Evolutionary conservation across 2,797 vertebrate genomes (phyloP), one percentile per base, ranked within the genome.

Genomic region (Trichosurus vulpecula): DNA sequence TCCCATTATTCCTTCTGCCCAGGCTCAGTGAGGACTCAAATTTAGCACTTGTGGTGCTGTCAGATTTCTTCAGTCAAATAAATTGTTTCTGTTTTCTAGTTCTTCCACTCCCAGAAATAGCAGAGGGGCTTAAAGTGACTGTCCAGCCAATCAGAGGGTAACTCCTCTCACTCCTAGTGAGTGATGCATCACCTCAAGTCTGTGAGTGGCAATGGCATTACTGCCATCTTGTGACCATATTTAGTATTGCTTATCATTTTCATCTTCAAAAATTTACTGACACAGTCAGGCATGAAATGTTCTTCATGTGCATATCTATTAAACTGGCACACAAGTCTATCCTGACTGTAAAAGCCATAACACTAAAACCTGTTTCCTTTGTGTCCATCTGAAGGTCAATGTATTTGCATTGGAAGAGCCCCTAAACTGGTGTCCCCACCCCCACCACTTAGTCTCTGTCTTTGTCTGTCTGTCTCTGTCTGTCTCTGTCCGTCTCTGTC

Each of bases 1-100:
- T 55, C 52, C 51, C 52, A 29, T 56, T 56, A 30, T 53, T 90
- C 12, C 30, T 31, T 35, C 52, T 52, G 91, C 10, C 52, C 25
- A 54, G 55, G 90, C 11, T 95, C 90, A 81, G 11, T 29, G 54
- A 94, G 58, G 27, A 55, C 30, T 97, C 51, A 89, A 81, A 94
- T 90, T 95, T 93, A 93, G 74, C 53, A 92, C 51, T 94, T 93
- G 91, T 96, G 94, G 91, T 47, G 52, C 51, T 61, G 52, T 53
- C 12, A 90, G 52, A 1, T 53, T 55, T 91, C 52, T 95, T 35
- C 92, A 92, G 74, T 93, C 95, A 93, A 11, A 54, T 35, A 25
- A 55, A 16, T 56, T 96, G 95, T 96, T 87, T 61, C 35, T 52
- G 91, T 91, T 92, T 41, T 95, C 41, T 95, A 66, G 16, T 9